Evolutionary conservation across 2,888 invertebrate species (phyloP), one percentile per base, ranked within the genome.

Genomic region (Tenthredo notha): DNA sequence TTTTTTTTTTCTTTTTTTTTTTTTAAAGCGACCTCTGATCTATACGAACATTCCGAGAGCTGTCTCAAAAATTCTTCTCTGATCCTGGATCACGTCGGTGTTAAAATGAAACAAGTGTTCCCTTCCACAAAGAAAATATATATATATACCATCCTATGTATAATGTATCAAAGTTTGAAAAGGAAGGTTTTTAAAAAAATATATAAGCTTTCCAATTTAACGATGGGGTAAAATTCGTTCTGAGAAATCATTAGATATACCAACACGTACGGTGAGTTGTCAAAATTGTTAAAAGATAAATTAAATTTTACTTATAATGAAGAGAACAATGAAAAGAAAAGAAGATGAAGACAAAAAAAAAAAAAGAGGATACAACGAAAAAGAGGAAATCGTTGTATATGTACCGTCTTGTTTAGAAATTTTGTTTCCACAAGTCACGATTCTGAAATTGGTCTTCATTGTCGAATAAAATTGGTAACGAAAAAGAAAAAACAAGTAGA

Each of bases 21-120:
- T n/a, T 78, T 77, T 21, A 7, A 77, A 54, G n/a, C 54, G 75
- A 58, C 84, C 84, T 84, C 80, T 83, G 54, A 70, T 84, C 85
- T 83, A 82, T 80, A 58, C 29, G 37, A 58, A 85, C 77, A 74
- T 74, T 74, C 74, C 74, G 43, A 74, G 43, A 33, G 15, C 50
- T 25, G 10, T 10, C 33, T 50, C 29, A 75, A 75, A 43, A 43
- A 25, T 50, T 77, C 15, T 29, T n/a, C 33, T 40, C 40, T 40
- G 74, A 43, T 74, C 43, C 47, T 67, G 4, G n/a, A 72, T 9
- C 37, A 21, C 72, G 37, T 25, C 18, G 33, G 29, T 18, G 9
- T 50, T 77, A 77, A 54, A 77, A 54, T 9, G 77, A 54, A 77
- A 54, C 77, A 77, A 77, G 50, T 77, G 50, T 77, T 58, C 33